Conservation (phyloP, 2,888 invertebrate genomes). For the Ectemnius continuus region DNA sequence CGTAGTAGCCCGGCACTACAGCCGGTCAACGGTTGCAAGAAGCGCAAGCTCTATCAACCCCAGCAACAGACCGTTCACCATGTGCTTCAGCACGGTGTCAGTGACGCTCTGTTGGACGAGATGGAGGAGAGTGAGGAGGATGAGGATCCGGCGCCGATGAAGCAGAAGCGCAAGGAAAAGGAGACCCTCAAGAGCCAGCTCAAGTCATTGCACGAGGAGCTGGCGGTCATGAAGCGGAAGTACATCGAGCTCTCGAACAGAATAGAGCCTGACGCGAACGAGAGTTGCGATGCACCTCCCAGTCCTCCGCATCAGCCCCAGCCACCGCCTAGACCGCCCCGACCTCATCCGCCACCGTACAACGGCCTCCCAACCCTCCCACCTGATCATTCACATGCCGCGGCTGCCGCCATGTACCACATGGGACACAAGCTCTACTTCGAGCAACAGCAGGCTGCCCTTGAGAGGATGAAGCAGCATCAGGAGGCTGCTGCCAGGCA, state of each 20-base stretch:
- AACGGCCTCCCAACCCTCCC: constrained; percentile 79
- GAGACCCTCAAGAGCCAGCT: constrained; percentile 91
- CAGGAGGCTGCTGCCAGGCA: constrained; percentile 79
- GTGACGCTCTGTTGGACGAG: constrained; percentile 81
- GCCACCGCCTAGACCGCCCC: constrained; percentile 78
- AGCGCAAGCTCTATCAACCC: constrained; percentile 96
- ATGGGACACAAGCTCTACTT: constrained; percentile 80
- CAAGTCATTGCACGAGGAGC: constrained; percentile 91
- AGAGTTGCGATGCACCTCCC: constrained; percentile 79
- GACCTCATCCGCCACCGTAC: constrained; percentile 80
- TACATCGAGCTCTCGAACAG: constrained; percentile 92
- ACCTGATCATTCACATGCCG: constrained; percentile 80
- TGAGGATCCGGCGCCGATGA: constrained; percentile 86
- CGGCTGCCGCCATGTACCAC: constrained; percentile 77
- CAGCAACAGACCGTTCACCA: constrained; percentile 90
- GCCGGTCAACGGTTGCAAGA: constrained; percentile 94
- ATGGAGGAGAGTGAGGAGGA: constrained; percentile 89
- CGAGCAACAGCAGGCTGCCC: constrained; percentile 80
- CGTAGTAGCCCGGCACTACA: constrained; percentile 89
- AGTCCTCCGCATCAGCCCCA: constrained; percentile 78
- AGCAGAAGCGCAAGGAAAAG: constrained; percentile 92
- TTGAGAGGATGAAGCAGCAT: constrained; percentile 80
- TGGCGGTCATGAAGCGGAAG: constrained; percentile 94
- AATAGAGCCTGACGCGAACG: constrained; percentile 83
- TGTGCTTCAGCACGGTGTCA: constrained; percentile 81